A percentile compares a stretch with the other conserved stretches of the same genome.
Conservation (phyloP, 2,113 vertebrate species). For the Rhinolophus ferrumequinum region DNA sequence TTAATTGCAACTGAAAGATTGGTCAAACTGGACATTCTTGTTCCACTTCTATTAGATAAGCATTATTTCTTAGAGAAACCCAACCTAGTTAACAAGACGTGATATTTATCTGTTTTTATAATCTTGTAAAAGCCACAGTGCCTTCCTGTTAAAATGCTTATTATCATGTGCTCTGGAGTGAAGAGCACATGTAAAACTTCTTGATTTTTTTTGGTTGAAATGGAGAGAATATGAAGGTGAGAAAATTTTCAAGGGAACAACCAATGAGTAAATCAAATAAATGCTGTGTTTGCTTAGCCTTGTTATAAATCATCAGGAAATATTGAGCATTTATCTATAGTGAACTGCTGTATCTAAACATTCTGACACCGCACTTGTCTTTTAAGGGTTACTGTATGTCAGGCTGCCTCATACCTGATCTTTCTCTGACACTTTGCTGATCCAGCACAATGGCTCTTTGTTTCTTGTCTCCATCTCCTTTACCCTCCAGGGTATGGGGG, state of each 20-base stretch:
- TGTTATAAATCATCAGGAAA: background rate
- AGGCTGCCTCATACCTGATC: background rate
- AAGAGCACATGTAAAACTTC: slow-evolving; percentile 38
- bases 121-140: slow-evolving; percentile 80
- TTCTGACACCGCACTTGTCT: background rate
- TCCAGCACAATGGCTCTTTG: background rate
- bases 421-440: background rate
- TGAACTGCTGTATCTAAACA: background rate
- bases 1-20: background rate
- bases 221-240: slow-evolving; percentile 40
- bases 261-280: background rate
- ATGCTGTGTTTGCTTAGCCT: background rate
- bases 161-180: slow-evolving; percentile 14
- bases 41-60: slow-evolving; percentile 52
- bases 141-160: slow-evolving; percentile 75
- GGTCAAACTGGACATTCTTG: slow-evolving; percentile 53
- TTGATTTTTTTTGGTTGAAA: slow-evolving; percentile 73
- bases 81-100: slow-evolving; percentile 67
- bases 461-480: background rate
- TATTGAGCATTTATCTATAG: background rate
- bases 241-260: background rate
- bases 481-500: background rate
- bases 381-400: background rate
- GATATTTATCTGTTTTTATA: slow-evolving; percentile 69
- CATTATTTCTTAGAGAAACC: slow-evolving; percentile 71